Percentiles rank a stretch among this genome's conserved stretches.
Conservation (phyloP, 2,113 vertebrate genomes). For the Caranx melampygus region DNA sequence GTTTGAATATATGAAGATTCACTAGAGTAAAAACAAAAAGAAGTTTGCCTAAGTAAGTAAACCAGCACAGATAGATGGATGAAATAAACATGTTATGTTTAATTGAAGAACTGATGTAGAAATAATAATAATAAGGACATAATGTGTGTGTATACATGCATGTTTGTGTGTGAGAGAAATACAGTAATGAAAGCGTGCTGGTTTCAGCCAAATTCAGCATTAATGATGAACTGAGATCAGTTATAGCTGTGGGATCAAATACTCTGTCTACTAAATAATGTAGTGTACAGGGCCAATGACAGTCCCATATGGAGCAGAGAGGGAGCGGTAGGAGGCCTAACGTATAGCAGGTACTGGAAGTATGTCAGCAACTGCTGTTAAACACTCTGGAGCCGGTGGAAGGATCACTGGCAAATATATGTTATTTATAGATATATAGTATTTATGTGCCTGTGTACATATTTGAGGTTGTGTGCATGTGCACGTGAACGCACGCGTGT, state of each 20-base stretch:
- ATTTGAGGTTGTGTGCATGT: slow-evolving; percentile 1
- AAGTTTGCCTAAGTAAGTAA: slow-evolving; percentile 53
- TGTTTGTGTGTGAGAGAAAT: slow-evolving; percentile 43
- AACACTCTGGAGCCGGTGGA: slow-evolving; percentile 55
- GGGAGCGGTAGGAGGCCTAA: slow-evolving; percentile 50
- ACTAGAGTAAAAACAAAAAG: slow-evolving; percentile 33
- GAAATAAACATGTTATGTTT: slow-evolving; percentile 69
- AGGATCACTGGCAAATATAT: slow-evolving; percentile 60
- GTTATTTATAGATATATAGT: slow-evolving; percentile 16
- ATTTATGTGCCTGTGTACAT: slow-evolving; percentile 2
- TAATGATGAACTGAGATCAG: slow-evolving; percentile 76
- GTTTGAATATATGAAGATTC: slow-evolving; percentile 26
- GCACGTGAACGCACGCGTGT: slow-evolving; percentile 11
- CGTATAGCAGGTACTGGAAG: slow-evolving; percentile 71
- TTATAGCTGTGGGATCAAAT: slow-evolving; percentile 78
- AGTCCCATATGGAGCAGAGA: slow-evolving; percentile 70
- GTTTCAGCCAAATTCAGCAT: slow-evolving; percentile 68
- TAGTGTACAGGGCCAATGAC: slow-evolving; percentile 58
- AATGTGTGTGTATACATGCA: slow-evolving; percentile 43
- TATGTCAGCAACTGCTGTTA: slow-evolving; percentile 72
- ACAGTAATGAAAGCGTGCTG: slow-evolving; percentile 39
- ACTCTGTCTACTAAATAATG: slow-evolving; percentile 80
- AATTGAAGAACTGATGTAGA: slow-evolving; percentile 58
- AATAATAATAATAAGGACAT: slow-evolving; percentile 55
- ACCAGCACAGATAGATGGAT: slow-evolving; percentile 58